Evolutionary conservation across 2,888 invertebrate genomes (phyloP), one percentile per base, ranked within the genome.

Genomic region (Oligia fasciuncula): DNA sequence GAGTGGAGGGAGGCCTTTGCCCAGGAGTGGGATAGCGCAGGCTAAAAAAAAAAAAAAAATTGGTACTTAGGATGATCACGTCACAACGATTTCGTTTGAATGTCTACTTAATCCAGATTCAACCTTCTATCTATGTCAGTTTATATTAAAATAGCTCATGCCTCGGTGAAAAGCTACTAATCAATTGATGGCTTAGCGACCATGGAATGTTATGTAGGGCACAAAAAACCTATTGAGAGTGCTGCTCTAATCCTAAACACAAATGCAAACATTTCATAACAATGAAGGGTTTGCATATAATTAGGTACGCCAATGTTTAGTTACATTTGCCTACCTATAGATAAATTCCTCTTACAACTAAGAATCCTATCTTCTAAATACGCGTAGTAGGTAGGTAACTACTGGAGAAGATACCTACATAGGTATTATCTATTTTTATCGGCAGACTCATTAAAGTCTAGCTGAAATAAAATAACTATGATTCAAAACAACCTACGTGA

Each of bases 401-500:
- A 51, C 35, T 14, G 13, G 13, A 49, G 49, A 49, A 49, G 4
- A 49, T 57, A 14, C 29, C 17, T 40, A 19, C 35, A 0, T 49
- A 11, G 4, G n/a, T 57, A 46, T 49, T 79, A 78, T 40, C 40
- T 40, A 40, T 68, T 75, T 80, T 62, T 65, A 65, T n/a, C 57
- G 3, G 6, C 14, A 76, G 23, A 73, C n/a, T 80, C 75, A 80
- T 72, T 29, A 63, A 60, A 79, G 29, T 67, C 73, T 69, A 66
- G 54, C 46, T 70, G 19, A 75, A 72, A 81, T 69, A 72, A 77
- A 84, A 74, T 81, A 85, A 81, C 71, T 49, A 77, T 90, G 89
- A 89, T 83, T 90, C 91, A 90, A 84, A 84, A 80, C 83, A 81
- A 83, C 86, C 74, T 49, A 79, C 86, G 71, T 78, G 57, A 79